These are phyloP conservation scores for Pseudotriccus pelzelni DNA, from an alignment of 2,797 vertebrate species.

Conservation along the genomic window DNA sequence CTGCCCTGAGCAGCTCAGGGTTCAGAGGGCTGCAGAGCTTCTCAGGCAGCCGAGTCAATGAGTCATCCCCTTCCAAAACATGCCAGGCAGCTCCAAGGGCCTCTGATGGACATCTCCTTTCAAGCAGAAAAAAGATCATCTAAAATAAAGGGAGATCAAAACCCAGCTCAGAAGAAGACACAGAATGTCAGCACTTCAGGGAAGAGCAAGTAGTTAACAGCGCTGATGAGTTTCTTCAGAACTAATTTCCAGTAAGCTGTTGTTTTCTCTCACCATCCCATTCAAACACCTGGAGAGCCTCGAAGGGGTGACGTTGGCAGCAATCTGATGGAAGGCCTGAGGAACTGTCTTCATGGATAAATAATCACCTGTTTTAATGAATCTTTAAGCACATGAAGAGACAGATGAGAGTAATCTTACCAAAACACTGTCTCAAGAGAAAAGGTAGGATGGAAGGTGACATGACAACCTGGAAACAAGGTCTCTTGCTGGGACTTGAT, in stretches of 20 bases:
- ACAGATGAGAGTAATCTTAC: not conserved
- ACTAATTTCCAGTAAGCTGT: not conserved
- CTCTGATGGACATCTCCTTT: not conserved
- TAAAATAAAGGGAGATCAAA: not conserved
- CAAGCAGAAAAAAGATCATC: not conserved
- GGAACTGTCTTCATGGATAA: constrained; percentile 22
- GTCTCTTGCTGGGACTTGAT: not conserved
- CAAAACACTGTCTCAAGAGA: not conserved
- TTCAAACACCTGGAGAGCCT: not conserved
- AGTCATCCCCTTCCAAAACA: not conserved
- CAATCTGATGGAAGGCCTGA: not conserved
- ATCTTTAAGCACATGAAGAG: not conserved
- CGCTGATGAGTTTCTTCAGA: not conserved
- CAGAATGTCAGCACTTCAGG: not conserved
- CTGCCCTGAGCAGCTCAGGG: not conserved
- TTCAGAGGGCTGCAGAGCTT: rapidly evolving
- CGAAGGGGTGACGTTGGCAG: constrained; percentile 1
- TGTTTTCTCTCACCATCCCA: not conserved
- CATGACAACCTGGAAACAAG: not conserved
- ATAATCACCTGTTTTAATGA: not conserved
- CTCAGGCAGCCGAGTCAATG: not conserved
- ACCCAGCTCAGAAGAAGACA: not conserved
- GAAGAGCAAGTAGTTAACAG: not conserved
- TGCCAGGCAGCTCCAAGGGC: rapidly evolving
- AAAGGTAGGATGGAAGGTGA: not conserved